These are phyloP conservation scores for Dioctria linearis DNA, from an alignment of 2,888 invertebrate species.

Conservation along the genomic window DNA sequence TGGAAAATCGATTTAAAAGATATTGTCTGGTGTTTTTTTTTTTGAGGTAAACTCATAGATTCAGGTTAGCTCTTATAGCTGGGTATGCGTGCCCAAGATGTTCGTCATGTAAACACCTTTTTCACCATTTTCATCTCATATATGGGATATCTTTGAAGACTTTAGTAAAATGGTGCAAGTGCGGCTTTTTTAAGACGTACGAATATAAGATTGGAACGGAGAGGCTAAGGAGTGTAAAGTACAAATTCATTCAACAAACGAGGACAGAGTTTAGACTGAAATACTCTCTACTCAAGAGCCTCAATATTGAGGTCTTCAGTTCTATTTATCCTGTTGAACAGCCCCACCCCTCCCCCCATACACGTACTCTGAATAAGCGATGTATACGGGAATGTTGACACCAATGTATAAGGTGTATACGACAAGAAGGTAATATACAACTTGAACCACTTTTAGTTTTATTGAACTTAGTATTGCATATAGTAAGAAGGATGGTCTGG, in stretches of 20 bases:
- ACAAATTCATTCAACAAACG: slow-evolving; percentile 35
- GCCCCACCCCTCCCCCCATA: background rate
- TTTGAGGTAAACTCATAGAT: slow-evolving; percentile 7
- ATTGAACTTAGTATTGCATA: background rate
- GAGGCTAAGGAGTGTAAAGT: background rate
- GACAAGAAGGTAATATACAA: background rate
- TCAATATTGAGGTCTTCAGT: slow-evolving; percentile 27
- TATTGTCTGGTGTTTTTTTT: background rate
- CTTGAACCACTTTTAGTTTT: slow-evolving; percentile 17
- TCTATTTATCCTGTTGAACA: background rate
- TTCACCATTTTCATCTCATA: background rate
- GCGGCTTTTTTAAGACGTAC: slow-evolving; percentile 24
- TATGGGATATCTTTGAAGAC: background rate
- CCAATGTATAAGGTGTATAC: background rate
- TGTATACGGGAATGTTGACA: slow-evolving; percentile 27
- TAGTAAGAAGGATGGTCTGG: background rate
- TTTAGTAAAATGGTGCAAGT: slow-evolving; percentile 37
- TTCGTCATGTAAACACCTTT: slow-evolving; percentile 33
- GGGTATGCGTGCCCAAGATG: slow-evolving; percentile 18
- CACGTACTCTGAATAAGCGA: slow-evolving; percentile 30
- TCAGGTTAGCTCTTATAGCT: background rate
- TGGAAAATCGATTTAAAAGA: slow-evolving; percentile 45
- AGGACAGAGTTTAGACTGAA: slow-evolving; percentile 19
- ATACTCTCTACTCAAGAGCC: slow-evolving; percentile 28
- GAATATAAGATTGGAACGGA: background rate